These are phyloP conservation scores for Gavia stellata DNA, from an alignment of 2,113 vertebrate genomes.

Conservation along the genomic window DNA sequence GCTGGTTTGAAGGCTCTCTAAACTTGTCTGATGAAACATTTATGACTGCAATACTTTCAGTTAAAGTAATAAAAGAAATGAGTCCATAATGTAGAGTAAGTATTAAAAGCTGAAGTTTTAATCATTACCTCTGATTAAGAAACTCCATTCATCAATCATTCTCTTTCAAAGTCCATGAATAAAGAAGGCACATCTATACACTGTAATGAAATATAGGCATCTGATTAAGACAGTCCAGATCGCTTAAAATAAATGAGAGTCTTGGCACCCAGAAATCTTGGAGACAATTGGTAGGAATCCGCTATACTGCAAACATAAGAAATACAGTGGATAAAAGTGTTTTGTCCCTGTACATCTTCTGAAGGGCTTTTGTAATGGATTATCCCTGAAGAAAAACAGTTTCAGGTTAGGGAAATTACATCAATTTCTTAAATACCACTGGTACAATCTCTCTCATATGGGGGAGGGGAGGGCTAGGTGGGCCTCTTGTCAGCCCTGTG, in stretches of 20 bases:
- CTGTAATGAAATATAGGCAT: background rate
- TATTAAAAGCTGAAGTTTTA: constrained; percentile 6
- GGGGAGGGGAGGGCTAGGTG: background rate
- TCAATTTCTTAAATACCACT: background rate
- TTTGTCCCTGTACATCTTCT: background rate
- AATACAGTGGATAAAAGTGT: background rate
- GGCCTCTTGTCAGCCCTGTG: background rate
- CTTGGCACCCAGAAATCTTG: background rate
- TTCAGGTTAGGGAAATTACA: background rate
- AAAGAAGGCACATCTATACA: background rate
- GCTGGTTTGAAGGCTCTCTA: background rate
- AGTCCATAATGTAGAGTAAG: background rate
- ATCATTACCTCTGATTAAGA: background rate
- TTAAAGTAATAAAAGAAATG: constrained; percentile 10
- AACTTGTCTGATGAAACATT: constrained; percentile 4
- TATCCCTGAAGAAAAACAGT: background rate
- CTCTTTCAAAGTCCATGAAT: constrained; percentile 21
- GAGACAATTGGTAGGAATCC: background rate
- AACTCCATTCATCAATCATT: constrained; percentile 17
- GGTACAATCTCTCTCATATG: background rate
- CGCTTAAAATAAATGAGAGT: background rate
- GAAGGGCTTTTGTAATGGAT: background rate
- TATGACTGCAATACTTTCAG: background rate
- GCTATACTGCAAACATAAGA: background rate
- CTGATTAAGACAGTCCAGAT: background rate